phyloP scores from a whole-genome alignment of 2,797 vertebrate genomes.

The Esox masquinongy region DNA sequence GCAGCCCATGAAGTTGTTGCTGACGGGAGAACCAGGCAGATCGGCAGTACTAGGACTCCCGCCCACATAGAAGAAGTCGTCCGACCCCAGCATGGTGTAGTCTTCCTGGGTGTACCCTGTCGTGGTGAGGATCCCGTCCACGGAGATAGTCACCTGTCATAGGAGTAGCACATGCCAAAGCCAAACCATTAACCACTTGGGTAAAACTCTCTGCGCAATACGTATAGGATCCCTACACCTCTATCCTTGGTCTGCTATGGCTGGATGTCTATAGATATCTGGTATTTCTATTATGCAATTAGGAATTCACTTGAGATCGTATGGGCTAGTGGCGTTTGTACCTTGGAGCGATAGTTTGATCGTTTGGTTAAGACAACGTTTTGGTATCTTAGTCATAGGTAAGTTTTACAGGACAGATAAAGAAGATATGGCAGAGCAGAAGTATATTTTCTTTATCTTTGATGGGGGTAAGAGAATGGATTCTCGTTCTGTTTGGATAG shows the following conservation, averaged over 20 bases:
- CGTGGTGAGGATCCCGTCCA: slow-evolving; percentile 98
- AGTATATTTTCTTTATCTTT: slow-evolving; percentile 87
- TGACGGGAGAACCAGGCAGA: slow-evolving; percentile 96
- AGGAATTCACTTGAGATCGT: slow-evolving; percentile 19
- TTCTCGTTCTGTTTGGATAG: slow-evolving; percentile 72
- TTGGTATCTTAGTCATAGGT: slow-evolving; percentile 59
- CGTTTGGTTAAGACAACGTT: slow-evolving; percentile 70
- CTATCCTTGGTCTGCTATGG: slow-evolving; percentile 68
- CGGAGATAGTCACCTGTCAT: slow-evolving; percentile 97
- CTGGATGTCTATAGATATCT: slow-evolving; percentile 41
- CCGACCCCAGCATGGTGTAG: slow-evolving; percentile 99
- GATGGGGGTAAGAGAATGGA: slow-evolving; percentile 83
- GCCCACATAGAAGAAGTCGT: slow-evolving; percentile 99
- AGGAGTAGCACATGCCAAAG: slow-evolving; percentile 88
- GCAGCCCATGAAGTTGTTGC: slow-evolving; percentile 99
- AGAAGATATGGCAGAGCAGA: slow-evolving; percentile 77
- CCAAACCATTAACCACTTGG: slow-evolving; percentile 68
- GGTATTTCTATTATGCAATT: not conserved
- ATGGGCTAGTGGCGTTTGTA: slow-evolving; percentile 42
- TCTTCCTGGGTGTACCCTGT: slow-evolving; percentile 99
- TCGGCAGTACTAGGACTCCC: slow-evolving; percentile 98
- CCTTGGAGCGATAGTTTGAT: slow-evolving; percentile 49
- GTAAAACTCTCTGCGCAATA: slow-evolving; percentile 36
- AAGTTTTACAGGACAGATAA: slow-evolving; percentile 80
- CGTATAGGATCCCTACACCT: slow-evolving; percentile 53